Conservation (phyloP, 2,888 invertebrate genomes). For the Zygothrica quintamaculata region DNA sequence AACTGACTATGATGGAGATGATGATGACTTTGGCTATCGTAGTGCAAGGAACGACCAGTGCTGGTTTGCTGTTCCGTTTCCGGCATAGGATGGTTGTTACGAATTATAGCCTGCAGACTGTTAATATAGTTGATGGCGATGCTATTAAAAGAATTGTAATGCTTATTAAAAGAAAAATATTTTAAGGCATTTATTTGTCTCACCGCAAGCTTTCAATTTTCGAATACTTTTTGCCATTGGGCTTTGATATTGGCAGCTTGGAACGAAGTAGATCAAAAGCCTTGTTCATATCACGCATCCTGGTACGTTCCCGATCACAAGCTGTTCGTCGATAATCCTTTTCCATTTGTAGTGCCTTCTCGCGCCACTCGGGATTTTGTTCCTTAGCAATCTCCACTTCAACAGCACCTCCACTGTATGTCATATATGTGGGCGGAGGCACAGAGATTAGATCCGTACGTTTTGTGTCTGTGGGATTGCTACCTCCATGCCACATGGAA, state of each 20-base stretch:
- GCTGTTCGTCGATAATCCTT: slow-evolving; percentile 93
- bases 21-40: slow-evolving; percentile 41
- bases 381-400: slow-evolving; percentile 80
- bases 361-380: slow-evolving; percentile 86
- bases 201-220: slow-evolving; percentile 93
- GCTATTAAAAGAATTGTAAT: slow-evolving; percentile 82
- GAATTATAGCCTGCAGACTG: slow-evolving; percentile 86
- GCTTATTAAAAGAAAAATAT: no score
- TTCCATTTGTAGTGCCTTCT: slow-evolving; percentile 87
- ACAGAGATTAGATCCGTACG: slow-evolving; percentile 66
- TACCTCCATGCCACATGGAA: slow-evolving; percentile 73
- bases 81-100: slow-evolving; percentile 55
- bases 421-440: slow-evolving; percentile 77
- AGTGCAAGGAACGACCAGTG: slow-evolving; percentile 35
- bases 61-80: slow-evolving; percentile 52
- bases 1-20: slow-evolving; percentile 27
- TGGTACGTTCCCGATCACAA: slow-evolving; percentile 92
- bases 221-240: slow-evolving; percentile 93
- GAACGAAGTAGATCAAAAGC: slow-evolving; percentile 91
- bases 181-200: slow-evolving; percentile 32
- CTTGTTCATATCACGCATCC: slow-evolving; percentile 94
- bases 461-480: slow-evolving; percentile 40
- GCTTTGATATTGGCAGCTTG: slow-evolving; percentile 90
- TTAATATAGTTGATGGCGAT: slow-evolving; percentile 91
- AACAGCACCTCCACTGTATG: slow-evolving; percentile 56